Evolutionary conservation across 2,888 invertebrate species (phyloP).

Genomic region (Cephus nigrinus): DNA sequence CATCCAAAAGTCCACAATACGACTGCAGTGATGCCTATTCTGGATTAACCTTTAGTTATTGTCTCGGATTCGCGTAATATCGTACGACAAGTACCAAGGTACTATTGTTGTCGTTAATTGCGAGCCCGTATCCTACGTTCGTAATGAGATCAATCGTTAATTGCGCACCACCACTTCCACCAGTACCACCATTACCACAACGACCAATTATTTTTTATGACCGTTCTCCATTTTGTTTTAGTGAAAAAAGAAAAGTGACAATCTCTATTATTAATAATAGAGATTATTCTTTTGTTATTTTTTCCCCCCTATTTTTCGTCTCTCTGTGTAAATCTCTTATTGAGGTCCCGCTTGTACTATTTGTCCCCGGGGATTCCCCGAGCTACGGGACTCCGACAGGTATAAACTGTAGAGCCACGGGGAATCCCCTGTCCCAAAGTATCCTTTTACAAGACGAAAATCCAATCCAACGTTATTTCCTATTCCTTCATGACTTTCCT

Average conservation of each 20-base stretch:
- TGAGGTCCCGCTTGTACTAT: not conserved
- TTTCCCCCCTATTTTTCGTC: not conserved
- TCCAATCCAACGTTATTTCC: not conserved
- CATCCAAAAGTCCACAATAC: slow-evolving; percentile 68
- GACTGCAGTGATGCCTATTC: slow-evolving; percentile 67
- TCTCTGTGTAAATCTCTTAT: not conserved
- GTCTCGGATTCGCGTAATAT: not conserved
- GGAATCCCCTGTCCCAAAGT: not conserved
- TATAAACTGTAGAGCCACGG: not conserved
- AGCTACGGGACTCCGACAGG: not conserved
- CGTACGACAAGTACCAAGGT: not conserved
- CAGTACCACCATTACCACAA: not conserved
- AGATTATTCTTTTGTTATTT: not conserved
- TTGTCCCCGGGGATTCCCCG: not conserved
- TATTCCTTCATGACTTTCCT: not conserved
- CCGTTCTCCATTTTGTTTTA: not conserved
- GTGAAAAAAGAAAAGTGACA: not conserved
- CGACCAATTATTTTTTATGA: not conserved
- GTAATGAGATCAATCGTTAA: not conserved
- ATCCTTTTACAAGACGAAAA: not conserved
- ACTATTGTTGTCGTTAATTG: not conserved
- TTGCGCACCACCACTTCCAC: not conserved
- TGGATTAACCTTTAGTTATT: slow-evolving; percentile 50
- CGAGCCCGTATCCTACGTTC: not conserved
- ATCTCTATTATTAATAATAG: not conserved